Conservation (phyloP, 2,888 invertebrate genomes). For the Hydrotaea diabolus region DNA sequence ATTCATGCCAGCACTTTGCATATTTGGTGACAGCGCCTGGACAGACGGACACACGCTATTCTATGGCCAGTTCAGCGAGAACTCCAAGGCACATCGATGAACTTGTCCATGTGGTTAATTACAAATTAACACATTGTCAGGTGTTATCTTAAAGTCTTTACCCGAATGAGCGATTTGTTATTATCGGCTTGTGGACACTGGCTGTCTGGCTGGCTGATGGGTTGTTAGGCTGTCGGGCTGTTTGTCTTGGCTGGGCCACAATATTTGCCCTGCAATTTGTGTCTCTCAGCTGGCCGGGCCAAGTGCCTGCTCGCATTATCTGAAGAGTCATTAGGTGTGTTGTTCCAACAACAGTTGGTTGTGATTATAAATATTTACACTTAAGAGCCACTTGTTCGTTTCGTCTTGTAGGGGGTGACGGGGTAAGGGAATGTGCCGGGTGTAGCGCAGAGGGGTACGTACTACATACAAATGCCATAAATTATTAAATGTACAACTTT, state of each 20-base stretch:
- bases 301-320: conserved; percentile 2
- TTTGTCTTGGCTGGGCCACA: not conserved
- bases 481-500: conserved; percentile 32
- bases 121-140: conserved; percentile 46
- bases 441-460: too few species aligned
- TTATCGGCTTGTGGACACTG: conserved; percentile 28
- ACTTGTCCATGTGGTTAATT: conserved; percentile 26
- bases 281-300: conserved; percentile 37
- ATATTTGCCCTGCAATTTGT: not conserved
- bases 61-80: not conserved
- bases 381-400: conserved; percentile 1
- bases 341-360: not conserved
- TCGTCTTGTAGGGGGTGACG: too few species aligned
- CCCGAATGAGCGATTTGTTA: conserved; percentile 7
- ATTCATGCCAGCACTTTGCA: too few species aligned
- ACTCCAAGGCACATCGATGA: not conserved
- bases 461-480: not conserved
- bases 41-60: too few species aligned
- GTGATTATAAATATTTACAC: conserved; percentile 4
- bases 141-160: not conserved
- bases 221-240: too few species aligned
- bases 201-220: not conserved
- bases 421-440: too few species aligned
- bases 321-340: conserved; percentile 5
- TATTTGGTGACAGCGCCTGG: too few species aligned